Percentiles rank a stretch among this genome's conserved stretches.
phyloP scores from a whole-genome alignment of 2,888 invertebrate genomes.

The Drosophila borealis region DNA sequence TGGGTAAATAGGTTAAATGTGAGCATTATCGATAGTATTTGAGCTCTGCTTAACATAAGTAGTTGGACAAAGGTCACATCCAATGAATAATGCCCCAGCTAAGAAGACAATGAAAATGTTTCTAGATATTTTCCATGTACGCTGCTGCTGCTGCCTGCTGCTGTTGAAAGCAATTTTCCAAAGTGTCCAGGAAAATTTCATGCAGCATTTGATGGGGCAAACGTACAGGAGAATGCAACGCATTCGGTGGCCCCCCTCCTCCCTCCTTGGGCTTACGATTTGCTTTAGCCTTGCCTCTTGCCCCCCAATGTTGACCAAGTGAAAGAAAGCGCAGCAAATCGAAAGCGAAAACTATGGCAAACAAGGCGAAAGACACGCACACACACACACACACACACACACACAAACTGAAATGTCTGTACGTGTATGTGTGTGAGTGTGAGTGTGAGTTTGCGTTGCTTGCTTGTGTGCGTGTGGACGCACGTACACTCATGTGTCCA shows the following conservation, averaged over 20 bases:
- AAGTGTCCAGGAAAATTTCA: slow-evolving; percentile 64
- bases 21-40: slow-evolving; percentile 6
- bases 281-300: slow-evolving; percentile 9
- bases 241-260: slow-evolving; percentile 10
- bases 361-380: slow-evolving; percentile 49
- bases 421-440: slow-evolving; percentile 1
- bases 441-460: slow-evolving; percentile 23
- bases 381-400: slow-evolving; percentile 22
- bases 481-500: slow-evolving; percentile 83
- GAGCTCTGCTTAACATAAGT: slow-evolving; percentile 35
- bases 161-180: slow-evolving; percentile 60
- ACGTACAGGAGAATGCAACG: slow-evolving; percentile 62
- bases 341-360: slow-evolving; percentile 78
- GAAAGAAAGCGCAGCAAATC: slow-evolving; percentile 77
- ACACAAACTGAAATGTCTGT: not conserved
- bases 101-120: slow-evolving; percentile 61
- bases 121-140: slow-evolving; percentile 51
- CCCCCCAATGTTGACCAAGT: slow-evolving; percentile 41
- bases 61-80: slow-evolving; percentile 37
- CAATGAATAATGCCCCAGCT: slow-evolving; percentile 51
- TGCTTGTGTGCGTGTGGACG: slow-evolving; percentile 57
- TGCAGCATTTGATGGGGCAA: slow-evolving; percentile 58
- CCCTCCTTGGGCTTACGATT: slow-evolving; percentile 25
- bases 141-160: slow-evolving; percentile 7
- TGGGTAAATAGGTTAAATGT: not conserved